A percentile compares a stretch with the other conserved stretches of the same genome.
phyloP scores from a whole-genome alignment of 2,113 vertebrate species.

The Anarrhichthys ocellatus region DNA sequence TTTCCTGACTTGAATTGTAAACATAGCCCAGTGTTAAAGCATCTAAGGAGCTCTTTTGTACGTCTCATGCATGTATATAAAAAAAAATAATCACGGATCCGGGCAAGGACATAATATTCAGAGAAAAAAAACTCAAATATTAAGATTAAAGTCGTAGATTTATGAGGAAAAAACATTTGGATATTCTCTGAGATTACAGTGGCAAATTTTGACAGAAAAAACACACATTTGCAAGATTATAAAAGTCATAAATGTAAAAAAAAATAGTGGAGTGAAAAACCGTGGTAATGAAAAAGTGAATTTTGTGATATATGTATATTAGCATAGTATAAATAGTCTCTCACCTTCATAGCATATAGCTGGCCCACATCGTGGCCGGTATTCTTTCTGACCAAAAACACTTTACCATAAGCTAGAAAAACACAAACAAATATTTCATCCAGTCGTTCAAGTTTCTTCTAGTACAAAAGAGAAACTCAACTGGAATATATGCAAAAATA shows the following conservation, averaged over 20 bases:
- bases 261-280: neutral
- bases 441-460: neutral
- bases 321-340: neutral
- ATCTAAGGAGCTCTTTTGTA: neutral
- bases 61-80: neutral
- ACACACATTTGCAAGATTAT: neutral
- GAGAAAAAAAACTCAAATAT: neutral
- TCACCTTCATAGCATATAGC: slow-evolving; percentile 93
- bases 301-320: neutral
- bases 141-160: neutral
- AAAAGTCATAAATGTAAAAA: neutral
- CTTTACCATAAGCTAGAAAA: slow-evolving; percentile 91
- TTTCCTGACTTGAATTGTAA: neutral
- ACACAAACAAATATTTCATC: slow-evolving; percentile 34
- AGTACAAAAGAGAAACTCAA: neutral
- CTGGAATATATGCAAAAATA: neutral
- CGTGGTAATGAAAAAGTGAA: neutral
- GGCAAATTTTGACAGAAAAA: neutral
- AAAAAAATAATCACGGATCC: neutral
- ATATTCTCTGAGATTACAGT: neutral
- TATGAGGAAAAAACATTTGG: neutral
- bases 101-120: neutral
- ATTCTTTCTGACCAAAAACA: slow-evolving; percentile 92
- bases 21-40: neutral
- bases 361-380: slow-evolving; percentile 88